A percentile compares a stretch with the other conserved stretches of the same genome.
phyloP scores from a whole-genome alignment of 1,140 invertebrate genomes.

The Trichonephila clavata region DNA sequence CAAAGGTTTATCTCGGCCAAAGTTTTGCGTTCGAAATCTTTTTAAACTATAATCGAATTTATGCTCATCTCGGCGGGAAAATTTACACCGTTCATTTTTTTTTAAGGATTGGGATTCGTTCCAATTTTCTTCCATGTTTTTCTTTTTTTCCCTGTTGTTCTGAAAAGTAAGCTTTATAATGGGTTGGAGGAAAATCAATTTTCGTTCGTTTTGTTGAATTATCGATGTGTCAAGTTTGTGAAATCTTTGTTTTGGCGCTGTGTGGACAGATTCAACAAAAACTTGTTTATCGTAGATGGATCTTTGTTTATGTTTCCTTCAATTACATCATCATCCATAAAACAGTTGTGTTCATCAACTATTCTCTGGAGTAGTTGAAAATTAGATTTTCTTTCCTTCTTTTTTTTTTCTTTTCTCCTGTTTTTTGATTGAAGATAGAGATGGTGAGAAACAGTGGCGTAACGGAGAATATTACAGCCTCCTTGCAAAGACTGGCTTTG shows the following conservation, averaged over 20 bases:
- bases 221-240: conserved; percentile 2
- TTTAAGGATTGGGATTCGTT: conserved; percentile 5
- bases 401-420: no score
- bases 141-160: not conserved
- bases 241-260: conserved; percentile 12
- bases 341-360: not conserved
- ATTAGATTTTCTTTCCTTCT: not conserved
- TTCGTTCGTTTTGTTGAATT: conserved; percentile 36
- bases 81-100: conserved; percentile 48
- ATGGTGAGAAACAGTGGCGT: no score
- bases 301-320: not conserved
- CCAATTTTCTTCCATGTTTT: conserved; percentile 16
- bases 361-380: not conserved
- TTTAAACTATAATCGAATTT: conserved; percentile 66
- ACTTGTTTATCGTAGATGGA: not conserved
- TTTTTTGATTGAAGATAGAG: no score
- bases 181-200: not conserved
- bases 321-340: not conserved
- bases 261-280: not conserved
- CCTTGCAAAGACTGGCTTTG: no score
- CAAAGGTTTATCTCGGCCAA: conserved; percentile 34
- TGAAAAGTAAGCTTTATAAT: conserved; percentile 25
- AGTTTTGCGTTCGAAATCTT: conserved; percentile 18
- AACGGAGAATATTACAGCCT: no score
- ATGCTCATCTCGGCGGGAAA: conserved; percentile 51